Base-by-base conservation (phyloP, 2,113 vertebrate genomes). In the Labeo catla region DNA sequence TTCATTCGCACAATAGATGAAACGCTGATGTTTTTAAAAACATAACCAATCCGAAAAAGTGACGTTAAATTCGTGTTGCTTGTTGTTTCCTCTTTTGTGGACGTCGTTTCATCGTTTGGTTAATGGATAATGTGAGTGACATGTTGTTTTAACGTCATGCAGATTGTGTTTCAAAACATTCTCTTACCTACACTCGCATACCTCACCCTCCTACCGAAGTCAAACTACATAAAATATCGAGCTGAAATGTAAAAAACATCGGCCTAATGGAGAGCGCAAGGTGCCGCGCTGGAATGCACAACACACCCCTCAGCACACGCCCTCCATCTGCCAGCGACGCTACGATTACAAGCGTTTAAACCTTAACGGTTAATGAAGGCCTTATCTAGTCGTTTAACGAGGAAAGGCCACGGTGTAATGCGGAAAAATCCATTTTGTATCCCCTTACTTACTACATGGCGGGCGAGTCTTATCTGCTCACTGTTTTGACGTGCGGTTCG, bases 271-370 rank as follows among this genome's bases (percentile, higher is more conserved):
- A 81, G 82, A 59, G 57, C 84, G 84, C 79, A 86, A 89, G 80
- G 88, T 89, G 88, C 81, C 84, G 86, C 84, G 84, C 73, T 83
- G 79, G 86, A 87, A 86, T 66, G 66, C 78, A 57, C 79, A 54
- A 85, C 86, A 82, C 79, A 36, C 79, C 86, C 86, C 79, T 86
- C 68, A 15, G 85, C 72, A 47, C 73, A 76, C 72, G 52, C 87
- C 82, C 82, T 84, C 81, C 82, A 84, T 84, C 82, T 84, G 82
- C 82, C 34, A 66, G 10, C 82, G 68, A 61, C 76, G 50, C 63
- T 16, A 39, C 65, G n/a, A 50, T 66, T 36, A 36, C 66, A 15
- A 36, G 10, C 34, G 34, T 23, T 79, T 34, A 28, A 72, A 39
- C 63, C 19, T 15, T 19, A 68, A 72, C 47, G 47, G 9, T 54